Percentiles rank a stretch among this genome's conserved stretches.
Evolutionary conservation across 1,140 invertebrate species (phyloP).

Genomic region (Plodia interpunctella): DNA sequence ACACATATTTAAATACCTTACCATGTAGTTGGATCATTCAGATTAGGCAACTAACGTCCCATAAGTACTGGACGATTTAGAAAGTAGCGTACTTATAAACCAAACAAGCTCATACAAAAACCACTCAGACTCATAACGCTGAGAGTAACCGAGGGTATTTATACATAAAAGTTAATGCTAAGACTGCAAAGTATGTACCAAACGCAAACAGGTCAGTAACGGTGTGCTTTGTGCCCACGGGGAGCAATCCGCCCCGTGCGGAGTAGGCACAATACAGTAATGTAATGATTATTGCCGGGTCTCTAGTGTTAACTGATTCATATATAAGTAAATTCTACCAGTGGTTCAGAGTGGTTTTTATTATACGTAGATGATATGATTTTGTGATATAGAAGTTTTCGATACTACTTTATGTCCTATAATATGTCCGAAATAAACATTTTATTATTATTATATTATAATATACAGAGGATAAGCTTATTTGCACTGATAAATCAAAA

Average conservation of each 20-base stretch:
- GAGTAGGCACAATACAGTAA: background rate
- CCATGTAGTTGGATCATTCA: no score
- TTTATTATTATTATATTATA: no score
- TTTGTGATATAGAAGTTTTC: no score
- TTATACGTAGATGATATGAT: no score
- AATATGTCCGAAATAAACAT: no score
- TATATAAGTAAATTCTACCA: background rate
- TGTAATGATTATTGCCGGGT: conserved; percentile 1
- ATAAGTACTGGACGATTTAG: no score
- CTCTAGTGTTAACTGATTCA: background rate
- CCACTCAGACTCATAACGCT: conserved; percentile 15
- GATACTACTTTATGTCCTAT: no score
- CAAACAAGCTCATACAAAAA: conserved; percentile 7
- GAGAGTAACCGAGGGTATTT: conserved; percentile 13
- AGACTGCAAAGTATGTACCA: conserved; percentile 23
- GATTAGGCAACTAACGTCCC: no score
- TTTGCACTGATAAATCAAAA: no score
- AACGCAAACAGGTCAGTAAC: conserved; percentile 13
- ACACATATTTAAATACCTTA: no score
- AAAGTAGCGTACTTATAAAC: conserved; percentile 10
- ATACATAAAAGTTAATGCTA: conserved; percentile 31
- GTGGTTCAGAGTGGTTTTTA: background rate
- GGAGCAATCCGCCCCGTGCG: background rate
- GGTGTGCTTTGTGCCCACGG: background rate
- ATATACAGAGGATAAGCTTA: no score